A percentile compares a stretch with the other conserved stretches of the same genome.
These are phyloP conservation scores for Callaeas wilsoni DNA, from an alignment of 2,113 vertebrate genomes.

Conservation along the genomic window DNA sequence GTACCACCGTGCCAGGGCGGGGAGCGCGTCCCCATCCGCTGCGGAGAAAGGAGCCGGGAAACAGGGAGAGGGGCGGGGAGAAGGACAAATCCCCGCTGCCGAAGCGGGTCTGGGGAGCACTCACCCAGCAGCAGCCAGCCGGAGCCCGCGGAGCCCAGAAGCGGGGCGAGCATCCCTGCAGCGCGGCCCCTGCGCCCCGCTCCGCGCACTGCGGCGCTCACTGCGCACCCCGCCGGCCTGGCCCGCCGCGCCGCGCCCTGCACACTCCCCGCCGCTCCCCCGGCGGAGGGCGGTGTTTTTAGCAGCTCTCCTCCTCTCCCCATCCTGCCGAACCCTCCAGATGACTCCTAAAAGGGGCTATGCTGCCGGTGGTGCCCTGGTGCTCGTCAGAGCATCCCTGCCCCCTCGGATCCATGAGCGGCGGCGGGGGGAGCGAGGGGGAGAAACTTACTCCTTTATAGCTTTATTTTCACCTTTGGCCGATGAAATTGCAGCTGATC, in stretches of 20 bases:
- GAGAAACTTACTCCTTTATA: background rate
- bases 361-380: background rate
- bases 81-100: background rate
- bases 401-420: background rate
- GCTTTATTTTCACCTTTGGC: background rate
- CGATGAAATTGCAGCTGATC: background rate
- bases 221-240: background rate
- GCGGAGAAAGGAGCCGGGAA: background rate
- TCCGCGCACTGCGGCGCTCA: conserved; percentile 8
- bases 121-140: conserved; percentile 76
- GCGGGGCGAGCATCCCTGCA: conserved; percentile 74
- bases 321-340: background rate
- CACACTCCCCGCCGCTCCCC: background rate
- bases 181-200: conserved; percentile 18
- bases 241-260: background rate
- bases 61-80: background rate
- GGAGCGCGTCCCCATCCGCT: background rate
- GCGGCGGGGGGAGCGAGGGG: background rate
- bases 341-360: background rate
- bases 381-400: background rate
- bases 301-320: conserved; percentile 21
- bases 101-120: background rate
- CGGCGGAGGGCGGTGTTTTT: conserved; percentile 6
- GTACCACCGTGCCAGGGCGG: background rate
- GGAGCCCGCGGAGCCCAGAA: conserved; percentile 72